These are phyloP conservation scores for Helicoverpa zea DNA, from an alignment of 1,140 invertebrate species.

Conservation along the genomic window DNA sequence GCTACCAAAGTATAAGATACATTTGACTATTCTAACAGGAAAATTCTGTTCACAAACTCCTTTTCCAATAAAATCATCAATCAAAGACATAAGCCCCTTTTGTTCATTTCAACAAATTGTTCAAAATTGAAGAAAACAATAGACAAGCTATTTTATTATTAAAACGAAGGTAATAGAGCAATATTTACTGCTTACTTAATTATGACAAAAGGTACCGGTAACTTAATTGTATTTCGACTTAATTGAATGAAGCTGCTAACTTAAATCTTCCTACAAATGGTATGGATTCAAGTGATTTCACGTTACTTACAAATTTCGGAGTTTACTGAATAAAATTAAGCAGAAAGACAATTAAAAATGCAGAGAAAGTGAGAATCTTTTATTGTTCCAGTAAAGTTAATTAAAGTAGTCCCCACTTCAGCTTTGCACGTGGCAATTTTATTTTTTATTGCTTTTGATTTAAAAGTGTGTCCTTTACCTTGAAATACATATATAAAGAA, in stretches of 20 bases:
- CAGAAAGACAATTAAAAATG: not conserved
- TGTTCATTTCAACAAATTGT: not conserved
- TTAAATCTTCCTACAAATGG: slow-evolving; percentile 29
- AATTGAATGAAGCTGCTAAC: slow-evolving; percentile 17
- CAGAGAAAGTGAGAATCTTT: not conserved
- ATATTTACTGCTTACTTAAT: slow-evolving; percentile 30
- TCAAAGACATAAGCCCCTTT: not conserved
- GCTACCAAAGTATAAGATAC: too few relatives aligned
- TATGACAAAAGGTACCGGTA: slow-evolving; percentile 9
- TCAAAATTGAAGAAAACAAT: not conserved
- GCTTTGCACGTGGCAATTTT: too few relatives aligned
- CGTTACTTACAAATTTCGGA: not conserved
- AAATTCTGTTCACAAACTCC: too few relatives aligned
- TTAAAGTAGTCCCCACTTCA: too few relatives aligned
- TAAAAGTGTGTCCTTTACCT: too few relatives aligned
- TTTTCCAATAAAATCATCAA: too few relatives aligned
- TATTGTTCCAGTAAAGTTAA: not conserved
- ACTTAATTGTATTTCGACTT: slow-evolving; percentile 32
- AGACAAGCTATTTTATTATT: not conserved
- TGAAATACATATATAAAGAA: too few relatives aligned
- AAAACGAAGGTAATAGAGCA: not conserved
- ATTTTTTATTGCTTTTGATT: too few relatives aligned
- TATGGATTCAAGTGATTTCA: slow-evolving; percentile 19
- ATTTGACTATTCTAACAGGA: too few relatives aligned
- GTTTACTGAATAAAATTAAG: not conserved